These are phyloP conservation scores for Aspidapion aeneum DNA, from an alignment of 2,888 invertebrate genomes.

Conservation along the genomic window DNA sequence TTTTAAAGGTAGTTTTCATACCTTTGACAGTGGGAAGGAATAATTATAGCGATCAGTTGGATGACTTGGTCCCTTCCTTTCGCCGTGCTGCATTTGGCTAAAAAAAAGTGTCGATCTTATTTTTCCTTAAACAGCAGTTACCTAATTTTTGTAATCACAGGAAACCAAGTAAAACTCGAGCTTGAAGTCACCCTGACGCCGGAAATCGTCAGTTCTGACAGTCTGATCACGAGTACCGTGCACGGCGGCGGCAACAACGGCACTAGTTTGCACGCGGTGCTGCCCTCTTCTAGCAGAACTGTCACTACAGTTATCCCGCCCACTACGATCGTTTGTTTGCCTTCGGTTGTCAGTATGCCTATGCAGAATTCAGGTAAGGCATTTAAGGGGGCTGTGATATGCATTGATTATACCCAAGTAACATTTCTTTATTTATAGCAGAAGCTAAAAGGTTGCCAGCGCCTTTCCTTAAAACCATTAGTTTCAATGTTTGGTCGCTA, in stretches of 20 bases:
- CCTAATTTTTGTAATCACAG: slow-evolving; percentile 32
- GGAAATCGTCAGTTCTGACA: slow-evolving; percentile 54
- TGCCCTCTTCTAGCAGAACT: slow-evolving; percentile 35
- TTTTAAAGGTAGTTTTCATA: no score
- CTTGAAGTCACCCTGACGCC: slow-evolving; percentile 59
- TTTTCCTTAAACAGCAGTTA: slow-evolving; percentile 16
- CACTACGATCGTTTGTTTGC: slow-evolving; percentile 53
- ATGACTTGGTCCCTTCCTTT: no score
- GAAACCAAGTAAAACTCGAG: slow-evolving; percentile 54
- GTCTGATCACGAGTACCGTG: slow-evolving; percentile 54
- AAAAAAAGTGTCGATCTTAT: no score
- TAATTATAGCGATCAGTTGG: no score
- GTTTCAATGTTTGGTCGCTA: no score
- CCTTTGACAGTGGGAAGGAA: no score
- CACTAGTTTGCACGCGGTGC: slow-evolving; percentile 7
- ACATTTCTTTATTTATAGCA: no score
- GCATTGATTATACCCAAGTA: no score
- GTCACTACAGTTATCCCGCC: slow-evolving; percentile 51
- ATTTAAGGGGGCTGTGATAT: no score
- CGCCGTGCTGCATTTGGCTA: no score
- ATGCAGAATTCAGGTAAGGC: slow-evolving; percentile 35
- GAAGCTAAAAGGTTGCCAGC: no score
- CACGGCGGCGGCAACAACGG: slow-evolving; percentile 32
- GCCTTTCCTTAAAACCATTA: no score
- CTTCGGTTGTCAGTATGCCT: slow-evolving; percentile 44